Conservation (phyloP, 2,113 vertebrate genomes). For the Fukomys damarensis region DNA sequence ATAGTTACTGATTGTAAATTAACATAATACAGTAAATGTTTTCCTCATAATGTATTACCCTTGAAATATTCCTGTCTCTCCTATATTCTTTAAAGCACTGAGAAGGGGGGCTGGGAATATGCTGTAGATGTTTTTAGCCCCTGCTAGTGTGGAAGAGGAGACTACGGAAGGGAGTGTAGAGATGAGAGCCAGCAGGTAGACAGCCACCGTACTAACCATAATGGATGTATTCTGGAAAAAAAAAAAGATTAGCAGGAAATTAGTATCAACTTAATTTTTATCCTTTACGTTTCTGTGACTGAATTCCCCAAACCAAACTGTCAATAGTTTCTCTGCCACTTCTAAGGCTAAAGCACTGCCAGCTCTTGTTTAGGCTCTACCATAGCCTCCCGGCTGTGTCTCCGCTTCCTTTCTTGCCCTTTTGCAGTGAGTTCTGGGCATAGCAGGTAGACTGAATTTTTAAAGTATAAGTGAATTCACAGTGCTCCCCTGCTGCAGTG, state of each 20-base stretch:
- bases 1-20: conserved; percentile 16
- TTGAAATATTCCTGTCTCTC: not conserved
- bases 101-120: not conserved
- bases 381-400: not conserved
- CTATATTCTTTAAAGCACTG: not conserved
- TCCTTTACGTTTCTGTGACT: not conserved
- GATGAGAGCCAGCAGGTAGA: not conserved
- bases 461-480: not conserved
- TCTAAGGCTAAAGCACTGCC: not conserved
- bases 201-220: not conserved
- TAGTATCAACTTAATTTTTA: not conserved
- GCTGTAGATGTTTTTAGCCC: not conserved
- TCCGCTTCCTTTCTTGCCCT: not conserved
- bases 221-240: not conserved
- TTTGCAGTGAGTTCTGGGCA: not conserved
- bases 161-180: not conserved
- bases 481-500: not conserved
- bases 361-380: not conserved
- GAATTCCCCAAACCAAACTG: not conserved
- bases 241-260: not conserved
- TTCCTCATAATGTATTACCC: not conserved
- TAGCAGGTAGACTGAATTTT: not conserved
- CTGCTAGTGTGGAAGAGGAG: not conserved
- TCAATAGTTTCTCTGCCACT: not conserved
- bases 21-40: not conserved